Evolutionary conservation across 2,113 vertebrate species (phyloP).

Genomic region (Pedionomus torquatus): DNA sequence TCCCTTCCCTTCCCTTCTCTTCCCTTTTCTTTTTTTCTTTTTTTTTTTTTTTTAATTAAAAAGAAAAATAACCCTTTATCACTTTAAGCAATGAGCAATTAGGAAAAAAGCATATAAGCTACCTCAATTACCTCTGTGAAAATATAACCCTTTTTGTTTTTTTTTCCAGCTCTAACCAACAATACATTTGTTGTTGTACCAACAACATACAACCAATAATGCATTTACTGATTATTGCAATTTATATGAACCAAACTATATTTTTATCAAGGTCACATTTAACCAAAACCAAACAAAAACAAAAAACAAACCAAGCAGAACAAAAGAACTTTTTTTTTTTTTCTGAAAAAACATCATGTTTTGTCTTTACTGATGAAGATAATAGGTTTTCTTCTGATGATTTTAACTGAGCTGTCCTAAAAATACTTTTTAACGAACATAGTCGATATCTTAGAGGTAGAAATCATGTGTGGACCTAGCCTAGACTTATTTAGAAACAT

Average conservation of each 20-base stretch:
- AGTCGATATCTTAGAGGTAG: not conserved
- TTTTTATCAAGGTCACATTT: not conserved
- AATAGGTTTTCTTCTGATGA: not conserved
- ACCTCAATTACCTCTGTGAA: not conserved
- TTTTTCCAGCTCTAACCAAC: no score
- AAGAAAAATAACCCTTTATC: not conserved
- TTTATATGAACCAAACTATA: not conserved
- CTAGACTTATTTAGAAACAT: not conserved
- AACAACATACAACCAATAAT: no score
- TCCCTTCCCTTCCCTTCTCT: no score
- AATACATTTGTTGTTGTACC: no score
- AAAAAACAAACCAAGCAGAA: not conserved
- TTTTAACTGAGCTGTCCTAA: not conserved
- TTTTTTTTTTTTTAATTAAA: not conserved
- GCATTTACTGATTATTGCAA: not conserved
- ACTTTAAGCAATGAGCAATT: not conserved
- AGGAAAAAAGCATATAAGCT: not conserved
- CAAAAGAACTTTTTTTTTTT: not conserved
- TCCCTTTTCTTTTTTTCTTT: fast-evolving
- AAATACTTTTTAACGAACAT: not conserved
- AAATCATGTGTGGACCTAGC: fast-evolving
- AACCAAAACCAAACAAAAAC: not conserved
- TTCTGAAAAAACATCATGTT: not conserved
- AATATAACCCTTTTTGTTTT: no score
- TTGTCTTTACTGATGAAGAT: not conserved